Base-by-base conservation (phyloP, 2,888 invertebrate genomes). In the Lithosia quadra region DNA sequence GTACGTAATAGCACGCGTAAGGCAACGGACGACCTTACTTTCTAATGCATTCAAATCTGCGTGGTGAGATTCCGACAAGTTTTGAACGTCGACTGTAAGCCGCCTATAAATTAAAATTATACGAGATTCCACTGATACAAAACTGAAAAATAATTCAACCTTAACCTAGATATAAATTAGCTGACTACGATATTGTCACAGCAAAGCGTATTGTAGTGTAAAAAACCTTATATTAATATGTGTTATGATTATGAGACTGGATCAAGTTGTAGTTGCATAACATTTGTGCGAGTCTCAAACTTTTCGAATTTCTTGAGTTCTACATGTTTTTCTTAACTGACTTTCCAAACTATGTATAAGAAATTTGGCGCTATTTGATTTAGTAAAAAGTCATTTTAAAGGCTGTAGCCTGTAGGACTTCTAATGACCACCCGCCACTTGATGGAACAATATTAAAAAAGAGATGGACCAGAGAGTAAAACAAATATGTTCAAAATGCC, bases 151-250 rank as follows among this genome's bases (percentile, higher is more conserved):
- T 24, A 74, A 61, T 63, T 57, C 55, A 43, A 65, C 71, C 77
- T 77, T 80, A 81, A 33, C 53, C 79, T 81, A 81, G 18, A 58
- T 78, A 74, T 80, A 84, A 80, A 79, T 79, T 83, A 87, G 87
- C 86, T 70, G 76, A 70, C 81, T 89, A 89, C 74, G 28, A 85
- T 92, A 92, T 92, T 92, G 92, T 92, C 92, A 85, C 76, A 85
- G 88, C 88, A 70, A 92, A 92, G 91, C 92, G 89, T 91, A 77
- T 61, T 58, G 56, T 72, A 73, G 65, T 79, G 72, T 76, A 76
- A 75, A 79, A 77, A 77, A 68, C 59, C 67, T 57, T 76, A 71
- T 24, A 57, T 39, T 43, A 24, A 66, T 0, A 65, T 49, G 55
- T 64, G 67, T 63, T 58, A 11, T 39, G 13, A 9, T 9, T 49